A percentile compares a stretch with the other conserved stretches of the same genome.
Evolutionary conservation across 2,113 vertebrate genomes (phyloP).

Genomic region (Fulica atra): DNA sequence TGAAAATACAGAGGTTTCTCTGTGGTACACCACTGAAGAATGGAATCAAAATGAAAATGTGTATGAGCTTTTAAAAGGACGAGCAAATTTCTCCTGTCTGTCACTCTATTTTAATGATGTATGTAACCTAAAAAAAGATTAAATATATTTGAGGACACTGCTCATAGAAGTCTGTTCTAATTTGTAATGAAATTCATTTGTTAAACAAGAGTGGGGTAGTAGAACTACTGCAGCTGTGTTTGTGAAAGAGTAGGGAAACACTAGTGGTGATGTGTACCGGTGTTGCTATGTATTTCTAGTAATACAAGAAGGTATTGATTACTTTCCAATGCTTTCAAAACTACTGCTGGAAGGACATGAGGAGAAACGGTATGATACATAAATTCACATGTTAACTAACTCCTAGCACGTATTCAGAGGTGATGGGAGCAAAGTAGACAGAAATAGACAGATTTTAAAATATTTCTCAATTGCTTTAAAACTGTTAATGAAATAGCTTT

Average conservation of each 20-base stretch:
- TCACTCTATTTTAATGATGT: conserved; percentile 22
- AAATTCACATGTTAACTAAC: neutral
- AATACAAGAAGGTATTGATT: conserved; percentile 67
- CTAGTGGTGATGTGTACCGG: conserved; percentile 20
- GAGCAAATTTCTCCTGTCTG: neutral
- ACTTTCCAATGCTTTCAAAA: conserved; percentile 57
- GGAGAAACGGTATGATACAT: neutral
- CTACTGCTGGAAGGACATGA: conserved; percentile 26
- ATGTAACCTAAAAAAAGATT: conserved; percentile 39
- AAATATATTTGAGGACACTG: neutral
- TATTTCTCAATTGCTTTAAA: neutral
- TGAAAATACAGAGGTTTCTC: conserved; percentile 74
- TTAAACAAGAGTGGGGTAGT: neutral
- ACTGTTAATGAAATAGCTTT: conserved; percentile 2
- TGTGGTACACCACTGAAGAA: conserved; percentile 57
- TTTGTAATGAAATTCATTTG: conserved; percentile 30
- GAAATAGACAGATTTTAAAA: neutral
- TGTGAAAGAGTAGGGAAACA: conserved; percentile 12
- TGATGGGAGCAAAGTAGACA: neutral
- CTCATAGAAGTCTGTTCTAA: neutral
- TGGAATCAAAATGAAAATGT: conserved; percentile 42
- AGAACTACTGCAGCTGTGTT: conserved; percentile 43
- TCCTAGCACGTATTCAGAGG: neutral
- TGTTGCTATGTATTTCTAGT: conserved; percentile 31
- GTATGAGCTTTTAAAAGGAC: conserved; percentile 39